A percentile compares a stretch with the other conserved stretches of the same genome.
phyloP scores from a whole-genome alignment of 2,113 vertebrate genomes.

The Origma solitaria region DNA sequence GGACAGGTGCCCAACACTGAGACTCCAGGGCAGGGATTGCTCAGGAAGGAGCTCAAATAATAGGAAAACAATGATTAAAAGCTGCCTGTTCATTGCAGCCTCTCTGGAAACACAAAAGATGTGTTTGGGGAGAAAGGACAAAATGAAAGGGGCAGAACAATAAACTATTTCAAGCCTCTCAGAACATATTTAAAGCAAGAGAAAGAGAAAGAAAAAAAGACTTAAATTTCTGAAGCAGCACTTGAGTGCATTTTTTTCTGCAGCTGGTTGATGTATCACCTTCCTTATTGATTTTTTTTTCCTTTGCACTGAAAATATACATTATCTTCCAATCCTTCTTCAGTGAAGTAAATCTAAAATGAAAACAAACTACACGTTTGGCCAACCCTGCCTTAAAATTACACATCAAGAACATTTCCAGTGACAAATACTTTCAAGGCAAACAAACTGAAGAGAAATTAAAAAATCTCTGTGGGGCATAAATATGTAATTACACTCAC shows the following conservation, averaged over 20 bases:
- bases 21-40: not conserved
- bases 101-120: not conserved
- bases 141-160: not conserved
- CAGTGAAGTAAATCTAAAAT: conserved; percentile 68
- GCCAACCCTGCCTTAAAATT: conserved; percentile 72
- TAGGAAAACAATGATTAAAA: not conserved
- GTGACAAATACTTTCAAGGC: conserved; percentile 83
- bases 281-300: conserved; percentile 24
- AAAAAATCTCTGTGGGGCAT: conserved; percentile 87
- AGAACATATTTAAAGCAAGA: not conserved
- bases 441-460: conserved; percentile 86
- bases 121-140: not conserved
- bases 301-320: not conserved
- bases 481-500: conserved; percentile 87
- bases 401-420: conserved; percentile 76
- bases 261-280: conserved; percentile 44
- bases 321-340: conserved; percentile 61
- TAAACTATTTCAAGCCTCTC: not conserved
- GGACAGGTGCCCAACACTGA: not conserved
- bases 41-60: not conserved
- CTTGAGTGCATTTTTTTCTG: conserved; percentile 19
- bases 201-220: not conserved
- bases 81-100: not conserved
- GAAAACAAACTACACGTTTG: conserved; percentile 70
- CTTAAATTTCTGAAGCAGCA: conserved; percentile 33